Evolutionary conservation across 2,888 invertebrate species (phyloP), one percentile per base, ranked within the genome.

Genomic region (Eupithecia pulchellata): DNA sequence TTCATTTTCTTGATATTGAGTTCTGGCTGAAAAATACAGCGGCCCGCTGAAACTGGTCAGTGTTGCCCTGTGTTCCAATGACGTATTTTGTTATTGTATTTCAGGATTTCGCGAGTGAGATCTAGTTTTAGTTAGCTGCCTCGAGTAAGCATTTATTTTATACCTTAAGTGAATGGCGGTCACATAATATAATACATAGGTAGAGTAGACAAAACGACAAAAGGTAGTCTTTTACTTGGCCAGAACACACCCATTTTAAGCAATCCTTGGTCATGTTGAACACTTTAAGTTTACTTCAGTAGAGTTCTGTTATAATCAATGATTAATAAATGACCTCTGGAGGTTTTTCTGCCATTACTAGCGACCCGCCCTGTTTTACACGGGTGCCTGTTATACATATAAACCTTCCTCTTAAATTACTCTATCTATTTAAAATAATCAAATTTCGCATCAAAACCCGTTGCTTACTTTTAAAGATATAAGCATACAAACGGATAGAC

Each of bases 81-180:
- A 79, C 79, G 79, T 75, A 63, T 67, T 55, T 61, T 74, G 72
- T 75, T 75, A 61, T 75, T 73, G 71, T 62, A 58, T 69, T 78
- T 79, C 79, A 76, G 61, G 82, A 81, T 82, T 71, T 73, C 73
- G 79, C 86, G 77, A 75, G 85, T 81, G 66, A 57, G 70, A 83
- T 78, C 82, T 83, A 79, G 85, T 84, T 84, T 81, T 78, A 80
- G 78, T 81, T 77, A 62, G 60, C 66, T 65, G 73, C 39, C 58
- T 70, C 64, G 61, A 47, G 42, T n/a, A 36, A 2, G 34, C 13
- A 34, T 3, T 47, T 47, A 29, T 57, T 27, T 25, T 29, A n/a
- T 57, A 17, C 29, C 29, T 27, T 6, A 57, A 55, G n/a, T n/a
- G 11, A 34, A 20, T 20, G 57, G 8, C 6, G 29, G 29, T 29